Percentiles rank a stretch among this genome's conserved stretches.
Conservation (phyloP, 2,888 invertebrate genomes). For the Habrosyne pyritoides region DNA sequence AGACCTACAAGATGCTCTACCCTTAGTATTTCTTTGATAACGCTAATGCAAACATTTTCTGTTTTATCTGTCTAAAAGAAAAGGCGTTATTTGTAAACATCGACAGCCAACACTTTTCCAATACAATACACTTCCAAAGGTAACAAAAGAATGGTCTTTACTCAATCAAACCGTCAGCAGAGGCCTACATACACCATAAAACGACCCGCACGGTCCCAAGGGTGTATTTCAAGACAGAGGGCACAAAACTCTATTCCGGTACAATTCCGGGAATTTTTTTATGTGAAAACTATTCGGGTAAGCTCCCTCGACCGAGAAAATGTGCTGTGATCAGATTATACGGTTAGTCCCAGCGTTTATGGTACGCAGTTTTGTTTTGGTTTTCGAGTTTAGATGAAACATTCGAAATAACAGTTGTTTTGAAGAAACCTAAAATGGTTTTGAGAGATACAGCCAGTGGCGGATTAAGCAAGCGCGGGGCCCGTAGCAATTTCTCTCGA, state of each 20-base stretch:
- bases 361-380: background rate
- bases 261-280: slow-evolving; percentile 39
- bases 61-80: too few relatives aligned
- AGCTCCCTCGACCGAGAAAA: slow-evolving; percentile 10
- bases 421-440: background rate
- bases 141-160: background rate
- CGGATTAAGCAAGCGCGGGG: too few relatives aligned
- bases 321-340: slow-evolving; percentile 10
- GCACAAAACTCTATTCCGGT: slow-evolving; percentile 11
- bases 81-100: background rate
- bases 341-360: slow-evolving; percentile 1
- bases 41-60: too few relatives aligned
- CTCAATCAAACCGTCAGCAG: slow-evolving; percentile 4
- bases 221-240: slow-evolving; percentile 18
- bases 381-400: background rate
- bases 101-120: background rate
- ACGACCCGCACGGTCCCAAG: slow-evolving; percentile 14
- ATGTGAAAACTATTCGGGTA: slow-evolving; percentile 44
- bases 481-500: too few relatives aligned
- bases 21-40: too few relatives aligned
- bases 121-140: slow-evolving; percentile 6
- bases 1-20: too few relatives aligned
- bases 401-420: background rate
- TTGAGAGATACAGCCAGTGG: too few relatives aligned
- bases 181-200: background rate